These are phyloP conservation scores for Buceros bicornis DNA, from an alignment of 2,797 vertebrate genomes.

Conservation along the genomic window DNA sequence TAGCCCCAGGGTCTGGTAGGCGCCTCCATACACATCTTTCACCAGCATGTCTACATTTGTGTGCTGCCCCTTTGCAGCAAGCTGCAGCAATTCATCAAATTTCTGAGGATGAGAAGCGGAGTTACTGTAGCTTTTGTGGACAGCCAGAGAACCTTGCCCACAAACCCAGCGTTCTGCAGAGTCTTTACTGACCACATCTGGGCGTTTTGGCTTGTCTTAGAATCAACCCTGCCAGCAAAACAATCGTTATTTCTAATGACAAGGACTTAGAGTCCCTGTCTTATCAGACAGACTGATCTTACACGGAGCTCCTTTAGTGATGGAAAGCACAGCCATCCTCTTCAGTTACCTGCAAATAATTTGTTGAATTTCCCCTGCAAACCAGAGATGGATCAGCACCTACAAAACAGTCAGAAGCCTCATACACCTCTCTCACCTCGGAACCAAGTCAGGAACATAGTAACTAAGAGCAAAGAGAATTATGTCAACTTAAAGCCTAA, in stretches of 20 bases:
- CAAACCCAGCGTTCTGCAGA: background rate
- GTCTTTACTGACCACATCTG: background rate
- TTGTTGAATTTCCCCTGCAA: background rate
- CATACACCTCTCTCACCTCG: background rate
- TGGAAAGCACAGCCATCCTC: background rate
- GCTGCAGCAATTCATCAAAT: conserved; percentile 94
- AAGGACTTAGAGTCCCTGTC: background rate
- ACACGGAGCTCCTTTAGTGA: background rate
- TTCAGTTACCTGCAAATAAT: background rate
- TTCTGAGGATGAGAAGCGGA: conserved; percentile 81
- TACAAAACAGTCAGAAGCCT: background rate
- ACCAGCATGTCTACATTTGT: conserved; percentile 97
- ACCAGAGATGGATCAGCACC: background rate
- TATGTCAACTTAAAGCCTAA: background rate
- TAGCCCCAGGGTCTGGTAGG: conserved; percentile 91
- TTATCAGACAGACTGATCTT: background rate
- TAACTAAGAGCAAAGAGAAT: background rate
- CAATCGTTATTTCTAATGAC: background rate
- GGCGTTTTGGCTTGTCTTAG: background rate
- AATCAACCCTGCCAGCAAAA: background rate
- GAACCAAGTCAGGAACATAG: background rate
- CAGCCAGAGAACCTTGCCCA: background rate
- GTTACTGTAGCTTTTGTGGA: background rate
- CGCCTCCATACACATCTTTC: conserved; percentile 96
- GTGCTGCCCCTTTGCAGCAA: conserved; percentile 95